Base-by-base conservation (phyloP, 2,113 vertebrate genomes). In the Athene cunicularia region DNA sequence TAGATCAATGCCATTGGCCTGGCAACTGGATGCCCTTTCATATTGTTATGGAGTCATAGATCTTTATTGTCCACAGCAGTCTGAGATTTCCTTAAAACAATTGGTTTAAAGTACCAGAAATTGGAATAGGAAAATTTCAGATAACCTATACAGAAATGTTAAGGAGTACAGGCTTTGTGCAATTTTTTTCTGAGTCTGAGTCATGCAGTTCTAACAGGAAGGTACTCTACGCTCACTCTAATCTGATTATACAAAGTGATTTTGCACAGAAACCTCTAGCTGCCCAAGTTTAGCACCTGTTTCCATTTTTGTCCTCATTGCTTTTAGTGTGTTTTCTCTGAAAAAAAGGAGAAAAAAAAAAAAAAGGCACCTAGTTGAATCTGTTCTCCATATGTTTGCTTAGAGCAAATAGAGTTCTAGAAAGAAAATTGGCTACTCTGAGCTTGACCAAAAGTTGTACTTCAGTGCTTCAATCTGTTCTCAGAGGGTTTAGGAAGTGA, bases 1-100 rank as follows among this genome's bases (percentile, higher is more conserved):
- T 35, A 24, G 7, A 67, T 81, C 86, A 62, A 9, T 63, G 24
- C 11, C 71, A 52, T 2, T 53, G 41, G 19, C 0, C 0, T 70
- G 73, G 37, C 17, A 35, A 76, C 24, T 47, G 60, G 49, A 82
- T 16, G 21, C 39, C 60, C 49, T 82, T 84, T 79, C 73, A 63
- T 63, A 27, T 30, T 75, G 14, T 81, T 86, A 59, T 41, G 50
- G 37, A 90, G 62, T 41, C 68, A 37, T 28, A 60, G n/a, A 67
- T 64, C 59, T 87, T 81, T 64, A 68, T 72, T 3, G 1, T 58
- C 16, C 23, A 12, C 12, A 15, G 14, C 35, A 89, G 33, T 12
- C 26, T 72, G 52, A 5, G 19, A 49, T 90, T 93, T 72, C 39
- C 80, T 80, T 72, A 60, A 79, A 93, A 18, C 2, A 37, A 6